A percentile compares a stretch with the other conserved stretches of the same genome.
Conservation (phyloP, 1,140 invertebrate species). For the Leptestheria dahalacensis region DNA sequence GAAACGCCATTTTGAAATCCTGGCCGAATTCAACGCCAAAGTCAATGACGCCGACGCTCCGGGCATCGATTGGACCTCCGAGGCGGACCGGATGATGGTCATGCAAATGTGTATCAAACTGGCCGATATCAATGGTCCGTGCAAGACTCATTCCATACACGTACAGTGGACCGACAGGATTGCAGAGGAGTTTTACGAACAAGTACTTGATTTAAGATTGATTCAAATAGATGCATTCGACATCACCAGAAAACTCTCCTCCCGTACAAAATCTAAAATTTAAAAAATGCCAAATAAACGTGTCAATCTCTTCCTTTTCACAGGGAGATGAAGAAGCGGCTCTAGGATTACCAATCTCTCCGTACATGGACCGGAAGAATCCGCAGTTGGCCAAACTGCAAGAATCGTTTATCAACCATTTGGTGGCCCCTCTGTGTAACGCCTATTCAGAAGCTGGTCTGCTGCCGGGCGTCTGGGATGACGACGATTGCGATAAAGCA, state of each 20-base stretch:
- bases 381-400: conserved; percentile 46
- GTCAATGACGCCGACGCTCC: conserved; percentile 33
- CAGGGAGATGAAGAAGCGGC: conserved; percentile 45
- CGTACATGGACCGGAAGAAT: conserved; percentile 45
- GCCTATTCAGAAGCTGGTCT: conserved; percentile 42
- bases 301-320: not conserved
- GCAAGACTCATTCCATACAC: conserved; percentile 37
- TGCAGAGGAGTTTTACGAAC: conserved; percentile 43
- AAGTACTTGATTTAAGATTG: no score
- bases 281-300: no score
- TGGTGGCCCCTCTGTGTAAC: conserved; percentile 44
- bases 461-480: conserved; percentile 36
- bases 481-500: conserved; percentile 18
- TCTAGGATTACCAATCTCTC: conserved; percentile 41
- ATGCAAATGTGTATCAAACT: conserved; percentile 44
- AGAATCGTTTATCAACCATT: conserved; percentile 48
- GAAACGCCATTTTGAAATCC: conserved; percentile 44
- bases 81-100: conserved; percentile 39
- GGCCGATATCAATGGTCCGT: conserved; percentile 44
- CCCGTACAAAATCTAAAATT: no score
- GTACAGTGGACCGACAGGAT: conserved; percentile 40
- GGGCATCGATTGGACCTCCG: conserved; percentile 40
- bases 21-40: conserved; percentile 35
- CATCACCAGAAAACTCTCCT: no score
- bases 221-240: no score